These are phyloP conservation scores for Priocnemis perturbator DNA, from an alignment of 2,888 invertebrate species.

Conservation along the genomic window DNA sequence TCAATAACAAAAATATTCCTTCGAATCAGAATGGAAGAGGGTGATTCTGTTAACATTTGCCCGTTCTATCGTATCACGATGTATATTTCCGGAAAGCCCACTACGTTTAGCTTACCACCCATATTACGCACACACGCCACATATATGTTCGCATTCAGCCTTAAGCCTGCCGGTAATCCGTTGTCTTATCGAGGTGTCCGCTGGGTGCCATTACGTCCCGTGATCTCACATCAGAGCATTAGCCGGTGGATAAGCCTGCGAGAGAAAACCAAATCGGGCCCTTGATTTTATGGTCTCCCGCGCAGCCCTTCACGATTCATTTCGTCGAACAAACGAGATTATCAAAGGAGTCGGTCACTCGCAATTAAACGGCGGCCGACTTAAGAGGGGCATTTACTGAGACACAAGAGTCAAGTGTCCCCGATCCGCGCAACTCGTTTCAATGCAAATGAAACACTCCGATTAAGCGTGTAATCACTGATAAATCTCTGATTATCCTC, in stretches of 20 bases:
- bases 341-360: neutral
- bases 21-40: neutral
- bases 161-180: slow-evolving; percentile 26
- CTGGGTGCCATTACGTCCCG: slow-evolving; percentile 54
- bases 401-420: too few relatives aligned
- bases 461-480: too few relatives aligned
- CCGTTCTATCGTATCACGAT: too few relatives aligned
- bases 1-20: too few relatives aligned
- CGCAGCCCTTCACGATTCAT: slow-evolving; percentile 7
- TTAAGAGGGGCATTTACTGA: too few relatives aligned
- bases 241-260: slow-evolving; percentile 48
- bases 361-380: too few relatives aligned
- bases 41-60: neutral
- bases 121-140: too few relatives aligned
- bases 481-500: too few relatives aligned
- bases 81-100: too few relatives aligned
- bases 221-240: slow-evolving; percentile 49
- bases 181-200: slow-evolving; percentile 55
- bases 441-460: too few relatives aligned
- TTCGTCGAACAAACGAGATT: neutral
- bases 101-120: too few relatives aligned
- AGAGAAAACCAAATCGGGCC: slow-evolving; percentile 44
- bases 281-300: slow-evolving; percentile 21
- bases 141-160: slow-evolving; percentile 1
- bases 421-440: too few relatives aligned